These are phyloP conservation scores for Myotis pilosus DNA, from an alignment of 2,797 vertebrate species.

Conservation along the genomic window DNA sequence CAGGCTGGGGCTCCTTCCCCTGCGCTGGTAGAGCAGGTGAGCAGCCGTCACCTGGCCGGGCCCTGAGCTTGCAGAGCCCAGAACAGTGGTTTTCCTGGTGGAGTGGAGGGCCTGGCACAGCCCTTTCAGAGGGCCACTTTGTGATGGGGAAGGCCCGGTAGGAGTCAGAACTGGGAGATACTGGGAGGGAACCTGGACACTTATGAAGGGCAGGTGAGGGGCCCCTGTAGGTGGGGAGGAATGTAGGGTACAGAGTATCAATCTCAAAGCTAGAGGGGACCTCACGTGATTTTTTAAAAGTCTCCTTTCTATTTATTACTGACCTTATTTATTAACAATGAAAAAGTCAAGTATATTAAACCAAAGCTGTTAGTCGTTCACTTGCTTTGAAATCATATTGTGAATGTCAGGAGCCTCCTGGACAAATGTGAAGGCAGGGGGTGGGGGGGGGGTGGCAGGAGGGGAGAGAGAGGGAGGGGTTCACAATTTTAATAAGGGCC, in stretches of 20 bases:
- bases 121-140: background rate
- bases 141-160: too few species aligned
- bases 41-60: background rate
- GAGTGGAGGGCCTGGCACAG: background rate
- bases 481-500: background rate
- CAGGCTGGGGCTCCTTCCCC: background rate
- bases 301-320: background rate
- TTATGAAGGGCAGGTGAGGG: background rate
- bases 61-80: background rate
- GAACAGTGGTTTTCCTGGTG: background rate
- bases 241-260: background rate
- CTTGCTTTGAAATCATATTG: background rate
- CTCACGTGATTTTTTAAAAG: background rate
- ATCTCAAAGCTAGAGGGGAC: background rate
- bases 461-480: too few species aligned
- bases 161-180: background rate
- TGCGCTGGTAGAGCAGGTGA: accelerated
- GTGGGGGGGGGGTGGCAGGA: too few species aligned
- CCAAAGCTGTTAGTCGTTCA: background rate
- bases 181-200: accelerated
- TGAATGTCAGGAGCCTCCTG: background rate
- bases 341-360: background rate
- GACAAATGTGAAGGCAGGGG: background rate
- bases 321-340: background rate
- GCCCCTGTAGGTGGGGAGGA: background rate